These are phyloP conservation scores for Rhinolophus sinicus DNA, from an alignment of 2,113 vertebrate species.

Conservation along the genomic window DNA sequence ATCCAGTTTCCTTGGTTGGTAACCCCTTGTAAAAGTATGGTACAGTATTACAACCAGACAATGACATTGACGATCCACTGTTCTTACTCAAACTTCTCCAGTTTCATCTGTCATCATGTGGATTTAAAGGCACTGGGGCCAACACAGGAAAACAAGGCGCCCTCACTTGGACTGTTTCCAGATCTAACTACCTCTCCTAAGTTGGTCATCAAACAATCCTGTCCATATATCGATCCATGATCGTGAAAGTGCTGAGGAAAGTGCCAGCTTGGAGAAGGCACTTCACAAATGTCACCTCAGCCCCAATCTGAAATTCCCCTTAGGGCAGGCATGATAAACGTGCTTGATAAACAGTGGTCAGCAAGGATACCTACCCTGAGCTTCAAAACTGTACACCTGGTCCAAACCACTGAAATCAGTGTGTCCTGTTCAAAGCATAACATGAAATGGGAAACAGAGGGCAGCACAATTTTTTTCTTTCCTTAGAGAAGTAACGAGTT, in stretches of 20 bases:
- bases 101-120: neutral
- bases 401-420: neutral
- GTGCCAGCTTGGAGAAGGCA: neutral
- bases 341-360: neutral
- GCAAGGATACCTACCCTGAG: too few relatives aligned
- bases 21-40: neutral
- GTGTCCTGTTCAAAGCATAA: neutral
- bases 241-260: neutral
- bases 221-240: neutral
- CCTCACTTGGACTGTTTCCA: neutral
- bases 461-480: neutral
- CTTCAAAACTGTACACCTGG: neutral
- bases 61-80: neutral
- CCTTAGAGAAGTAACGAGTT: neutral
- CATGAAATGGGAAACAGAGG: neutral
- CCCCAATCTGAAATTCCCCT: neutral
- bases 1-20: neutral
- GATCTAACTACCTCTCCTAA: neutral
- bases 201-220: neutral
- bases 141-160: neutral
- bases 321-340: neutral
- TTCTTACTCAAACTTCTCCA: neutral
- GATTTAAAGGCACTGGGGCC: neutral
- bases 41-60: neutral
- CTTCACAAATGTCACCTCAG: neutral